These are phyloP conservation scores for Alces alces DNA, from an alignment of 2,113 vertebrate genomes.

Conservation along the genomic window DNA sequence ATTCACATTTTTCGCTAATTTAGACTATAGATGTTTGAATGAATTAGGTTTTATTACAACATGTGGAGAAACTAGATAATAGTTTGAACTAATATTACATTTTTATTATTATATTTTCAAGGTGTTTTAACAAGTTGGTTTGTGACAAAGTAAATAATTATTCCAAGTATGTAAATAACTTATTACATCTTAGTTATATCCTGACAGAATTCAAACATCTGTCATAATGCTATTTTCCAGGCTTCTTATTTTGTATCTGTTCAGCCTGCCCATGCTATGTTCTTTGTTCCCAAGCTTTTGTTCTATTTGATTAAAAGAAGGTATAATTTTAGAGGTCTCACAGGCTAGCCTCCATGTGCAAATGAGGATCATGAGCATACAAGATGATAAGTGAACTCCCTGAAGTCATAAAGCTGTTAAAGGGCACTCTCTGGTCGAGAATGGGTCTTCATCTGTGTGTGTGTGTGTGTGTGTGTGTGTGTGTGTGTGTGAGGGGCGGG, in stretches of 20 bases:
- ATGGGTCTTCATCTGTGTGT: not conserved
- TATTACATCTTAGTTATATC: not conserved
- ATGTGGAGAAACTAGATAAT: not conserved
- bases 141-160: not conserved
- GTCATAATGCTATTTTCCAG: not conserved
- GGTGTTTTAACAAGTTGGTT: not conserved
- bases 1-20: not conserved
- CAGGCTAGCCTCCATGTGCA: not conserved
- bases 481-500: not conserved
- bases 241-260: not conserved
- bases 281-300: not conserved
- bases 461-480: not conserved
- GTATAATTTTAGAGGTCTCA: not conserved
- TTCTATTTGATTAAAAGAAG: not conserved
- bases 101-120: not conserved
- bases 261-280: not conserved
- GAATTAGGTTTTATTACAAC: not conserved
- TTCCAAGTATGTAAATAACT: not conserved
- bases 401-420: not conserved
- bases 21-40: not conserved
- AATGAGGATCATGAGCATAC: not conserved
- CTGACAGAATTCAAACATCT: not conserved
- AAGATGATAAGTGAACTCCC: not conserved
- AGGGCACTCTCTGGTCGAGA: not conserved
- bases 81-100: not conserved